Evolutionary conservation across 2,113 vertebrate genomes (phyloP), one percentile per base, ranked within the genome.

Genomic region (Forbesichthys papilliferus): DNA sequence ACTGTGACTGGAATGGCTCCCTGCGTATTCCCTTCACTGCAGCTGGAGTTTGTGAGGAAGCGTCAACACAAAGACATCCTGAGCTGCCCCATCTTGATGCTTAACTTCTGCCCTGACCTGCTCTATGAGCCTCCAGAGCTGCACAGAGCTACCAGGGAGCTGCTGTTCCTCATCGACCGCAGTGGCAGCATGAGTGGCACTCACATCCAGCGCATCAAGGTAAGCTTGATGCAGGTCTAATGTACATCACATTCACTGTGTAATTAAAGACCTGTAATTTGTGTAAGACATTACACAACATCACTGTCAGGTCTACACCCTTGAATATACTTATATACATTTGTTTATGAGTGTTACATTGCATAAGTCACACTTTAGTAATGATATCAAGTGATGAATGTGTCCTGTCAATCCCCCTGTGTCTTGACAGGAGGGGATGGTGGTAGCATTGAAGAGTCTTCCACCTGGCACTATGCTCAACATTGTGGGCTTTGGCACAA

Each of bases 61-160:
- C 94, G 97, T 7, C 94, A 97, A 86, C 97, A 99, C 88, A 99
- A 99, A 72, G 98, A 99, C 84, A 95, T 99, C 77, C 89, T 95
- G 76, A 85, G 88, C 79, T 98, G 95, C 83, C 97, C 98, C 0
- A 95, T 98, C 72, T 73, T 99, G 92, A 95, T 95, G 95, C 93
- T 99, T 62, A 98, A 98, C 84, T 99, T 99, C 92, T 98, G 96
- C 79, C 98, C 98, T 0, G 91, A 83, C 71, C 79, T 91, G 62
- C 90, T 94, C 80, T 33, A 63, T 0, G 47, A 85, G 66, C 92
- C 94, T 0, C 75, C 89, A 36, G 92, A 95, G 81, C 89, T 96
- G 71, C 93, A 95, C 85, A 92, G 85, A 0, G 80, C 94, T 58
- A 95, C 94, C 27, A 91, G 97, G 0, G 98, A 99, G 80, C 75